Conservation (phyloP, 2,888 invertebrate genomes). For the Adineta ricciae region DNA sequence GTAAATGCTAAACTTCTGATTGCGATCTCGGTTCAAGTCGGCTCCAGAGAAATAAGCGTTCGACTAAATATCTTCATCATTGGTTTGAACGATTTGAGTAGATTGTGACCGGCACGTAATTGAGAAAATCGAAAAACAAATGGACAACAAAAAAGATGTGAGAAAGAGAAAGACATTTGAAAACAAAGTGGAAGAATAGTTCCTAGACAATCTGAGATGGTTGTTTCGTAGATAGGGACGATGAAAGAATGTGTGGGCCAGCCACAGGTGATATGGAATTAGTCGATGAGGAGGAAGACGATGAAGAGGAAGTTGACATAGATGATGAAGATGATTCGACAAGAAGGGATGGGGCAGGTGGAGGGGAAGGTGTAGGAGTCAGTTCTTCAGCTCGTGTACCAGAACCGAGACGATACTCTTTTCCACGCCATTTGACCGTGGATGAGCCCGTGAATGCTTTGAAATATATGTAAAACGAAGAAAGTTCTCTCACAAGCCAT, state of each 20-base stretch:
- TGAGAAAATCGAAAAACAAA: not conserved
- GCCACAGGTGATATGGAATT: not conserved
- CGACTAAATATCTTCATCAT: not conserved
- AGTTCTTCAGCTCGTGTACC: conserved; percentile 33
- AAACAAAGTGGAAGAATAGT: not conserved
- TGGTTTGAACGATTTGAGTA: not conserved
- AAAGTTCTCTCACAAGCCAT: conserved; percentile 45
- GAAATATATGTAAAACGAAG: conserved; percentile 43
- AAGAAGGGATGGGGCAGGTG: not conserved
- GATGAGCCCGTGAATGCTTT: conserved; percentile 44
- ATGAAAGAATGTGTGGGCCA: not conserved
- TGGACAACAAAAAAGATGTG: not conserved
- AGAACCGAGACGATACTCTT: conserved; percentile 39
- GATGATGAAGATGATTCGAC: not conserved
- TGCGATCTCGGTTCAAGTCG: not conserved
- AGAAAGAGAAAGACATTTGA: not conserved
- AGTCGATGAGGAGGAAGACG: not conserved
- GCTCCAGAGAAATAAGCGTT: not conserved
- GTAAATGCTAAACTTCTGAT: not conserved
- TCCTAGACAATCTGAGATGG: not conserved
- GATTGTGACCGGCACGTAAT: not conserved
- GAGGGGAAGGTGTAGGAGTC: not conserved
- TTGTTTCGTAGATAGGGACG: not conserved
- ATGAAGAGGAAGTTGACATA: not conserved
- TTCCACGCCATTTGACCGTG: conserved; percentile 45